phyloP scores from a whole-genome alignment of 2,113 vertebrate species.

The Loxodonta africana region DNA sequence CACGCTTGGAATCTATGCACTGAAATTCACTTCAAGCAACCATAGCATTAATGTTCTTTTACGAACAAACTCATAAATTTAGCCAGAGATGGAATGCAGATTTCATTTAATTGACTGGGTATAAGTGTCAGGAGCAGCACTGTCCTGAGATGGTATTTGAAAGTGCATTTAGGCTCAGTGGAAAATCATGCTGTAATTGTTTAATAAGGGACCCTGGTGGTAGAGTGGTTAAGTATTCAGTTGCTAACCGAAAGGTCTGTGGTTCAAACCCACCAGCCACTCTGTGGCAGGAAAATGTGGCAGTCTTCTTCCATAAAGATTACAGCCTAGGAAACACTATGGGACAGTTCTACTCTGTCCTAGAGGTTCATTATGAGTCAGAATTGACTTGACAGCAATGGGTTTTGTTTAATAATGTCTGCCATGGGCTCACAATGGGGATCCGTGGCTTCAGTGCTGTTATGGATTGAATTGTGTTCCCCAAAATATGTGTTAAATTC shows the following conservation, averaged over 20 bases:
- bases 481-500: no score
- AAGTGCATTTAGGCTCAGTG: neutral
- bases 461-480: no score
- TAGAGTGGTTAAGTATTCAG: no score
- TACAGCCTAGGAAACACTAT: no score
- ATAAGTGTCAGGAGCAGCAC: neutral
- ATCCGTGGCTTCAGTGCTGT: neutral
- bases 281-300: no score
- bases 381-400: no score
- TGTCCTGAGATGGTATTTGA: neutral
- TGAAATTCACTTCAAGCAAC: conserved; percentile 29
- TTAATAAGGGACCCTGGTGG: neutral
- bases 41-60: neutral
- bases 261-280: no score
- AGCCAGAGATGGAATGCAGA: conserved; percentile 10
- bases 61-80: neutral
- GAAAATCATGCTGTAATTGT: neutral
- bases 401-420: neutral
- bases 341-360: no score
- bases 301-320: no score
- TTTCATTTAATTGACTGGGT: conserved; percentile 31
- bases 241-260: no score
- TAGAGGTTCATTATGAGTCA: no score
- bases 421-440: neutral
- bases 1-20: neutral